These are phyloP conservation scores for Mormyrus iriodes DNA, from an alignment of 2,113 vertebrate species.

Conservation along the genomic window DNA sequence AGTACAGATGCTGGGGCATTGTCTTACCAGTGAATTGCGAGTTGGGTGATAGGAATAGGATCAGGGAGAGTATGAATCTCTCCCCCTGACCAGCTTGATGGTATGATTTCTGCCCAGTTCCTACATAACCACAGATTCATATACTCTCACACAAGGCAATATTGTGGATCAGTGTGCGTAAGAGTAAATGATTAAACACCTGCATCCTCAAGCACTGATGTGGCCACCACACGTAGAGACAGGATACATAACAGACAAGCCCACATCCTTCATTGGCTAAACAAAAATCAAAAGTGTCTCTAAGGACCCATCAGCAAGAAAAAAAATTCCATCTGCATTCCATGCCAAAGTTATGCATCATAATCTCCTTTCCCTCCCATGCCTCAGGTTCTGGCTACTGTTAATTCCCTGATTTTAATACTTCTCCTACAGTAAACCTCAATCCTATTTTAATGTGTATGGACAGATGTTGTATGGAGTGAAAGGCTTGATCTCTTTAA, in stretches of 20 bases:
- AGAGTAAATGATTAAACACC: not conserved
- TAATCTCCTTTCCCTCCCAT: not conserved
- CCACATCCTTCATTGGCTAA: too few species aligned
- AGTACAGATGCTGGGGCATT: not conserved
- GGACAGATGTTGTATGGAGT: not conserved
- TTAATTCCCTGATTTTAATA: not conserved
- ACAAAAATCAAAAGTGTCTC: too few species aligned
- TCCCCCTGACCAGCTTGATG: not conserved
- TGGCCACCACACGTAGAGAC: not conserved
- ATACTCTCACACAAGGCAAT: not conserved
- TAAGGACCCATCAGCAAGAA: not conserved
- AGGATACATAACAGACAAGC: too few species aligned
- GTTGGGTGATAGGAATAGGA: constrained; percentile 31
- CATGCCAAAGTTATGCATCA: too few species aligned
- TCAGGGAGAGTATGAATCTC: constrained; percentile 10
- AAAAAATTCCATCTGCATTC: not conserved
- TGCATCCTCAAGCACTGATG: not conserved
- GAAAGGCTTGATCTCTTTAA: not conserved
- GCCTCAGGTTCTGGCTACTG: not conserved
- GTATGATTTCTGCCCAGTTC: not conserved
- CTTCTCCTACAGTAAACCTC: not conserved
- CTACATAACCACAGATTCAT: not conserved
- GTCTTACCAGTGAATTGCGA: constrained; percentile 22
- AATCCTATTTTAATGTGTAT: not conserved
- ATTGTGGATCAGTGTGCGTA: not conserved